Evolutionary conservation across 2,888 invertebrate species (phyloP), one percentile per base, ranked within the genome.

Genomic region (Heteromyza rotundicornis): DNA sequence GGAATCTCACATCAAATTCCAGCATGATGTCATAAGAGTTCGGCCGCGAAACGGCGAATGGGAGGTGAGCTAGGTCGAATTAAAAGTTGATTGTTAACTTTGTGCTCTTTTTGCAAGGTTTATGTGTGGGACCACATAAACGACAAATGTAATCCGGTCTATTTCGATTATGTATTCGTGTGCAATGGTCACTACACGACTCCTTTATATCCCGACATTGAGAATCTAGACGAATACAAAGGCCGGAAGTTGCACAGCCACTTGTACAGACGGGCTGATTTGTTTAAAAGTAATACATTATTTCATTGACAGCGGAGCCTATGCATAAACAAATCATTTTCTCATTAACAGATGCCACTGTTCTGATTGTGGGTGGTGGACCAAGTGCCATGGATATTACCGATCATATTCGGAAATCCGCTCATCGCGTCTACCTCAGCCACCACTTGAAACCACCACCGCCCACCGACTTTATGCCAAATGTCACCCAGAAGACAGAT

Each of bases 181-280:
- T 95, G 94, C 81, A 95, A 94, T 79, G 95, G 95, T 0, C 95
- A 95, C 80, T 95, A 94, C 80, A 90, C 91, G 63, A 89, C 90
- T 8, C 94, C 94, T 0, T 86, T 88, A 68, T 84, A 90, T 72
- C 95, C 96, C 0, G 81, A 82, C 55, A 87, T 94, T 71, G 85
- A 86, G 65, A 93, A 93, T 16, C 83, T 89, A 66, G 89, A 90
- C 55, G 78, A 84, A 16, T 92, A 89, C 77, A 73, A 84, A 78
- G 90, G 90, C 75, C 74, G 70, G 40, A 84, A 84, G 67, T 71
- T 81, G 36, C 96, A 97, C 85, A 95, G 95, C 76, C 95, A 95
- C 82, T 88, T 92, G 72, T 97, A 95, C 83, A 86, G 96, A 57
- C 85, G 87, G 5, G 90, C 95, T 0, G 88, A 90, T 58, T 81